These are phyloP conservation scores for Papilio gigon DNA, from an alignment of 2,888 invertebrate species.

Conservation along the genomic window DNA sequence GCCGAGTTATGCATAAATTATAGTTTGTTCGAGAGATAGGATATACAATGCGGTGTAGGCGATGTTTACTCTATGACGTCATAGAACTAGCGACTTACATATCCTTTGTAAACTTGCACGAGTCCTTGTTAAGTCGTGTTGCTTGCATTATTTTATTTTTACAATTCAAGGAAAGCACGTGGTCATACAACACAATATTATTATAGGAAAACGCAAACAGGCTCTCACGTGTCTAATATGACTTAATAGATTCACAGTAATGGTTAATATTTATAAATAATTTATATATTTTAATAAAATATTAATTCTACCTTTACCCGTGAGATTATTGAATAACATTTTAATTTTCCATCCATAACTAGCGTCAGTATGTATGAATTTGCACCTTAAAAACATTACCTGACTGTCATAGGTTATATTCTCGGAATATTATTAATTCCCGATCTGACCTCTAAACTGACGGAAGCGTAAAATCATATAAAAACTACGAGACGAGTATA, in stretches of 20 bases:
- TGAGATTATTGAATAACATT: not conserved
- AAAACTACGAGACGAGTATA: constrained; percentile 33
- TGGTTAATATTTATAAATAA: not conserved
- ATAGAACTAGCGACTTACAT: not conserved
- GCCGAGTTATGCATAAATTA: no score
- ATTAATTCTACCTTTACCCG: not conserved
- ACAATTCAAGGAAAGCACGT: constrained; percentile 12
- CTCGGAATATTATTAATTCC: not conserved
- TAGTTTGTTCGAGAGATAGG: no score
- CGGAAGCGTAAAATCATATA: constrained; percentile 9
- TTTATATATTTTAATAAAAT: not conserved
- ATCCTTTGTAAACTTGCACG: constrained; percentile 14
- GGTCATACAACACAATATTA: not conserved
- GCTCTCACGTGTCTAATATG: not conserved
- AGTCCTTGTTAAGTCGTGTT: constrained; percentile 12
- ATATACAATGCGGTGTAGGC: no score
- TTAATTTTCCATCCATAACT: not conserved
- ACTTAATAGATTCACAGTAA: not conserved
- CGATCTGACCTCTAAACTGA: constrained; percentile 6
- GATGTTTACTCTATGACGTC: not conserved
- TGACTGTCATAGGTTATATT: not conserved
- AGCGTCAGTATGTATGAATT: not conserved
- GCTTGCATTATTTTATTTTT: not conserved
- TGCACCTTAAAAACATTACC: not conserved
- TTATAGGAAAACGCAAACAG: not conserved